Evolutionary conservation across 2,888 invertebrate species (phyloP), one percentile per base, ranked within the genome.

Genomic region (Trissonchulus sp.): DNA sequence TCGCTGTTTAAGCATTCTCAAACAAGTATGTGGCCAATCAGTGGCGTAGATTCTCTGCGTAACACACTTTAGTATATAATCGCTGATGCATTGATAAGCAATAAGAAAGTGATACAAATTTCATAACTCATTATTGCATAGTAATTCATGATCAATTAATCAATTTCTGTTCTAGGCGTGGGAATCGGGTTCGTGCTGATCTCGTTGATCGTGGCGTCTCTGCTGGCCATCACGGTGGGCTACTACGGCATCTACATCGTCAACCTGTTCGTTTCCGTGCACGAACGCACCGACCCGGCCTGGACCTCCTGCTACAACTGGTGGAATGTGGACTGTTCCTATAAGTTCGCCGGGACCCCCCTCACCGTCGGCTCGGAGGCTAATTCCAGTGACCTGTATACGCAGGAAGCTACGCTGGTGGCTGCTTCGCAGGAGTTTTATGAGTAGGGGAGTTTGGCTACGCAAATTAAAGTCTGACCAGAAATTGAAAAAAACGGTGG

Each of bases 181-280:
- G 83, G 83, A 3, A 81, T 83, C 3, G 78, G 83, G 1, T 83
- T 84, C 68, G 78, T 81, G 31, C 77, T 80, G 15, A 78, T 79
- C 78, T 78, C 79, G 15, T 73, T 80, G 35, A 74, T 80, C 68
- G 78, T 81, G 0, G 74, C 81, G 69, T 81, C 81, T 8, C 35
- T 75, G n/a, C 28, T 69, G 15, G 73, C 30, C 31, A 34, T 75
- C 18, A 62, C 18, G 31, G 63, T 76, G 30, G 65, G 36, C 35
- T 34, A 68, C 62, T 60, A 23, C 62, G 63, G 72, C 72, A 0
- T 30, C 28, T 48, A 23, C 37, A 37, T 68, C 1, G 31, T 38
- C 23, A 31, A 72, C 1, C 37, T 63, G 73, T 75, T 35, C 60
- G 34, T 30, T 8, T 28, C 72, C 63, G 36, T 63, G 0, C 71